These are phyloP conservation scores for Spodoptera frugiperda DNA, from an alignment of 1,140 invertebrate genomes.

Conservation along the genomic window DNA sequence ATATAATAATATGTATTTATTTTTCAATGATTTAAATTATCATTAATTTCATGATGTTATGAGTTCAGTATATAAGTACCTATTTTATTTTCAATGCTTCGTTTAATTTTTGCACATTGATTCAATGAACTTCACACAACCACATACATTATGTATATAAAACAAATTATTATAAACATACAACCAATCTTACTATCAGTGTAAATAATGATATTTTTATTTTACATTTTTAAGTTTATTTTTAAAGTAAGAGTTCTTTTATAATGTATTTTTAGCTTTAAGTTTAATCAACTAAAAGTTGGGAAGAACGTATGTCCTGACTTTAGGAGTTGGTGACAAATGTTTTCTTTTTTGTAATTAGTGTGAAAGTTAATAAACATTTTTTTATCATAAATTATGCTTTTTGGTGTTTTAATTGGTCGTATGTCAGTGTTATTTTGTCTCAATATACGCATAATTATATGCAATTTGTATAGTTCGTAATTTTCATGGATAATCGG, in stretches of 20 bases:
- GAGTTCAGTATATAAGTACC: no score
- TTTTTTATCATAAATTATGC: slow-evolving; percentile 3
- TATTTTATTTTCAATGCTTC: no score
- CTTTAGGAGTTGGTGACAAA: slow-evolving; percentile 8
- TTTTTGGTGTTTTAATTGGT: slow-evolving; percentile 22
- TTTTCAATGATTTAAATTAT: no score
- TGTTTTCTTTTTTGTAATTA: slow-evolving; percentile 37
- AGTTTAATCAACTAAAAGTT: slow-evolving; percentile 29
- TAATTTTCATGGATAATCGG: no score
- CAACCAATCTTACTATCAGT: slow-evolving; percentile 10
- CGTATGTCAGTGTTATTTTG: neutral
- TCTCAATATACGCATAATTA: neutral
- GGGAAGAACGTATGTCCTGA: slow-evolving; percentile 13
- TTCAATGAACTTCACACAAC: neutral
- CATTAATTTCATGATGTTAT: no score
- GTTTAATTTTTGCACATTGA: neutral
- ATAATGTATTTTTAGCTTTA: slow-evolving; percentile 39
- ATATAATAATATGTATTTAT: no score
- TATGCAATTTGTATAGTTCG: no score
- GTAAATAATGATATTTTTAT: slow-evolving; percentile 37
- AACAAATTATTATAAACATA: slow-evolving; percentile 1
- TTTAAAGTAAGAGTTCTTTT: slow-evolving; percentile 21
- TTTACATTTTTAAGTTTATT: slow-evolving; percentile 29
- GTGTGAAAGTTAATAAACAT: slow-evolving; percentile 38
- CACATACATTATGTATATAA: slow-evolving; percentile 29